A percentile compares a stretch with the other conserved stretches of the same genome.
Conservation (phyloP, 1,140 invertebrate genomes). For the Drosophila dunni region DNA sequence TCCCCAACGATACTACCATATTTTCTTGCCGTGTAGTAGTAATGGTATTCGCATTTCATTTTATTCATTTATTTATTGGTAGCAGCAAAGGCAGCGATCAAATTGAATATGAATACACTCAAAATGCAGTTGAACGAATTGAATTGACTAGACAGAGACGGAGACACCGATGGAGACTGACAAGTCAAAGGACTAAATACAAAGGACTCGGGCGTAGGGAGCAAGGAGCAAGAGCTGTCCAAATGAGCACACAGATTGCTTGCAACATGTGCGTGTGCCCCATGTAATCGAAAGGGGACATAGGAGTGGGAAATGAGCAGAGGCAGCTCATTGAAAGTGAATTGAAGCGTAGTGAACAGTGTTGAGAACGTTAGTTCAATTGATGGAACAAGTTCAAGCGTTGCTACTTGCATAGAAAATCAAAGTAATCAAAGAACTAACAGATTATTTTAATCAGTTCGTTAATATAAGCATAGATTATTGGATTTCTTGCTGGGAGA, state of each 20-base stretch:
- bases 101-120: slow-evolving; percentile 50
- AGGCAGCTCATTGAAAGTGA: slow-evolving; percentile 20
- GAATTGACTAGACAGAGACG: neutral
- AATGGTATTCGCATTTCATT: slow-evolving; percentile 16
- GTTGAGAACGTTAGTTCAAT: no score
- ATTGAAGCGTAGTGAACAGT: neutral
- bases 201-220: neutral
- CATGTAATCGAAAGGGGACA: neutral
- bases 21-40: no score
- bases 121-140: slow-evolving; percentile 21
- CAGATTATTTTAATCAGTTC: no score
- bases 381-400: no score
- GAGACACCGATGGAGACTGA: no score
- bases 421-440: no score
- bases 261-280: slow-evolving; percentile 48
- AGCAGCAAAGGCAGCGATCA: slow-evolving; percentile 65
- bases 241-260: slow-evolving; percentile 12
- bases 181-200: neutral
- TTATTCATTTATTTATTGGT: slow-evolving; percentile 71
- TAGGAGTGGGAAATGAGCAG: no score
- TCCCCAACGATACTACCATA: no score
- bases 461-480: no score
- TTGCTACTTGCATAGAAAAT: no score
- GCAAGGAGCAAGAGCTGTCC: neutral
- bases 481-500: no score